Evolutionary conservation across 1,140 invertebrate species (phyloP).

Genomic region (Tetragnatha versicolor): DNA sequence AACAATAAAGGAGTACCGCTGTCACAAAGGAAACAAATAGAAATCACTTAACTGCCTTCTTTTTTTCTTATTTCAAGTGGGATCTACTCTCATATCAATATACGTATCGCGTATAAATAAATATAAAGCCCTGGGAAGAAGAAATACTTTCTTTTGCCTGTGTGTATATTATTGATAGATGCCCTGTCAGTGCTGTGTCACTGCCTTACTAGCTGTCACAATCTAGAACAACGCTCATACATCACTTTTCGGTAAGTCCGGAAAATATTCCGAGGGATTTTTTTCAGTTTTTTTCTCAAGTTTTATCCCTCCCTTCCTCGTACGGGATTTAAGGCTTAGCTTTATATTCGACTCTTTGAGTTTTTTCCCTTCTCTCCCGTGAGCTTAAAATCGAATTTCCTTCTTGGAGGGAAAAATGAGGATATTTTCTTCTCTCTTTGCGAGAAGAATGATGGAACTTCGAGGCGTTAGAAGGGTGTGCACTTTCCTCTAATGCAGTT

Average conservation of each 20-base stretch:
- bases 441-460: slow-evolving; percentile 5
- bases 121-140: not conserved
- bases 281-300: slow-evolving; percentile 2
- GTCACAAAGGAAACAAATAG: not conserved
- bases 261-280: slow-evolving; percentile 27
- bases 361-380: slow-evolving; percentile 4
- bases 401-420: slow-evolving; percentile 2
- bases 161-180: slow-evolving; percentile 32
- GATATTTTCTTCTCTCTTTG: slow-evolving; percentile 2
- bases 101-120: not conserved
- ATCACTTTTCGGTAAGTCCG: slow-evolving; percentile 45
- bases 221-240: slow-evolving; percentile 41
- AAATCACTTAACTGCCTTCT: slow-evolving; percentile 11
- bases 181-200: slow-evolving; percentile 35
- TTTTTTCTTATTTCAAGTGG: not conserved
- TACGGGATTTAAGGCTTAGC: slow-evolving; percentile 27
- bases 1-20: not conserved
- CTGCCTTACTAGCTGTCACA: slow-evolving; percentile 45
- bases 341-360: slow-evolving; percentile 22
- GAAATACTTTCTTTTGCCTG: slow-evolving; percentile 1
- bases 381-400: slow-evolving; percentile 38
- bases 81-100: not conserved
- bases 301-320: slow-evolving; percentile 1
- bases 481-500: not conserved
- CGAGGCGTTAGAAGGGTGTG: not conserved